These are phyloP conservation scores for Tribolium madens DNA, from an alignment of 1,140 invertebrate species.

Conservation along the genomic window DNA sequence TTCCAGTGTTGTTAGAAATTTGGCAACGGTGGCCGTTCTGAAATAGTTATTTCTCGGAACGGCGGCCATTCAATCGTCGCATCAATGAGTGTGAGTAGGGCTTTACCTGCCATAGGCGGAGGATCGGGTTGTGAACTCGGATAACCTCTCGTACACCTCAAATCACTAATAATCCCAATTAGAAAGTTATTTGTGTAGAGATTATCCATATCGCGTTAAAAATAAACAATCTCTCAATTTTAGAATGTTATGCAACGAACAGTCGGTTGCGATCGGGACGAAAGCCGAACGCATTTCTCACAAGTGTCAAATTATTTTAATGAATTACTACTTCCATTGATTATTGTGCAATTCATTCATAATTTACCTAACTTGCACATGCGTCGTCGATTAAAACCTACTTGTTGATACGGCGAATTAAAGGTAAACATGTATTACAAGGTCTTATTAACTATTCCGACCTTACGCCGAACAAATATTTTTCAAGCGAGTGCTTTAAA, in stretches of 20 bases:
- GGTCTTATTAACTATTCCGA: constrained; percentile 18
- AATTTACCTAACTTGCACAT: constrained; percentile 29
- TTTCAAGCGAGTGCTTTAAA: background rate
- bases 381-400: constrained; percentile 32
- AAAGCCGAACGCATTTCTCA: constrained; percentile 15
- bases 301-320: constrained; percentile 36
- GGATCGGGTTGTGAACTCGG: constrained; percentile 12
- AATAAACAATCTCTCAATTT: constrained; percentile 30
- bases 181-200: constrained; percentile 33
- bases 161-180: constrained; percentile 27
- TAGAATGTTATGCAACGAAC: constrained; percentile 24
- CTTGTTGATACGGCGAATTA: constrained; percentile 32
- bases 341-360: constrained; percentile 39
- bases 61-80: constrained; percentile 7
- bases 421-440: constrained; percentile 39
- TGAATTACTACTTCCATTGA: constrained; percentile 37
- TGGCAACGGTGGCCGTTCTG: background rate
- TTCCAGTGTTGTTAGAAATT: too few species aligned
- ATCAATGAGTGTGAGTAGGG: constrained; percentile 28
- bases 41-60: too few species aligned
- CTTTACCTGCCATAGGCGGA: constrained; percentile 7
- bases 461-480: constrained; percentile 6
- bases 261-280: background rate
- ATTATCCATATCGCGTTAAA: constrained; percentile 30
- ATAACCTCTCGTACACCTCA: background rate